These are phyloP conservation scores for Formica aserva DNA, from an alignment of 2,888 invertebrate genomes.

Conservation along the genomic window DNA sequence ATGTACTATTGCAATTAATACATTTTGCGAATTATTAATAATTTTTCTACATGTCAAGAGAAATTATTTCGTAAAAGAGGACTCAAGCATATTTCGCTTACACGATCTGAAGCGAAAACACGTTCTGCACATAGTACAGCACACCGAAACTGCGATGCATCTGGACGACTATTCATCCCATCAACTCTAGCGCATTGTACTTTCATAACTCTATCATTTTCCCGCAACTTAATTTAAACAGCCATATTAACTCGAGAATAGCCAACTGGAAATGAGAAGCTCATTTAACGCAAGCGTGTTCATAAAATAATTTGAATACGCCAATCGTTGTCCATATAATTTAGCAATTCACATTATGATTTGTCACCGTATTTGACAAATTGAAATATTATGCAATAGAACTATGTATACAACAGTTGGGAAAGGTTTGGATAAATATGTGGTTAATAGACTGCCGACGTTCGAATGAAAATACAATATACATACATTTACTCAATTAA, in stretches of 20 bases:
- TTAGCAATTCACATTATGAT: conserved; percentile 14
- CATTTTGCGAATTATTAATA: neutral
- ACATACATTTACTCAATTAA: neutral
- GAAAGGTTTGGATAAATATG: conserved; percentile 9
- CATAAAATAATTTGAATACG: conserved; percentile 7
- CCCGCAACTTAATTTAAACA: neutral
- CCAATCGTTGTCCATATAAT: neutral
- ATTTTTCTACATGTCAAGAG: neutral
- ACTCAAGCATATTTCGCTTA: neutral
- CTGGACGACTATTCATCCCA: conserved; percentile 10
- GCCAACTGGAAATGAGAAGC: conserved; percentile 2
- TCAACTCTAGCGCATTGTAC: conserved; percentile 15
- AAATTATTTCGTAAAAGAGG: conserved; percentile 10
- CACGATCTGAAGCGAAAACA: neutral
- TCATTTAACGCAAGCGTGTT: neutral
- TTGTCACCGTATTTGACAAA: conserved; percentile 6
- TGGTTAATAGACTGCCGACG: conserved; percentile 4
- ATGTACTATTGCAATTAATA: neutral
- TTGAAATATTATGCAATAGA: conserved; percentile 25
- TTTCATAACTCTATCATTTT: conserved; percentile 31
- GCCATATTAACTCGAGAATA: neutral
- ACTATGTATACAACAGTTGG: neutral
- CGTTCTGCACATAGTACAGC: neutral
- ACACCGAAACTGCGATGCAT: conserved; percentile 13
- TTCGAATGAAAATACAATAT: conserved; percentile 12